A percentile compares a stretch with the other conserved stretches of the same genome.
These are phyloP conservation scores for Camponotus floridanus DNA, from an alignment of 1,140 invertebrate species.

Conservation along the genomic window DNA sequence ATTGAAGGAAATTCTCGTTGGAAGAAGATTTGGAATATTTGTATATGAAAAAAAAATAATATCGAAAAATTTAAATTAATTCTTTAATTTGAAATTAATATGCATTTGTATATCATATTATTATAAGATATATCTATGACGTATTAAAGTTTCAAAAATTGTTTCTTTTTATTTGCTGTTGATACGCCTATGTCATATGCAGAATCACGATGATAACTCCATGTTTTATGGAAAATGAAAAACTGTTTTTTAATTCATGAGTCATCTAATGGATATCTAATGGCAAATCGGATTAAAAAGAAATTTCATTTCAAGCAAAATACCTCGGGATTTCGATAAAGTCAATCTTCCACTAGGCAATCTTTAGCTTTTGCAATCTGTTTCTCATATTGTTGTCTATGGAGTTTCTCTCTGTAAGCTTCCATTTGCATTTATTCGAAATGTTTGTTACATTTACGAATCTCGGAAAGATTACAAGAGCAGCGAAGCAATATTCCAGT, in stretches of 20 bases:
- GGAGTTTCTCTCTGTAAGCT: not conserved
- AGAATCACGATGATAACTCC: not conserved
- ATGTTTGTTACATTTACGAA: slow-evolving; percentile 6
- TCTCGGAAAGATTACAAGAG: slow-evolving; percentile 22
- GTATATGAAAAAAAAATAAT: not conserved
- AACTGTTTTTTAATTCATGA: not conserved
- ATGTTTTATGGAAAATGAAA: slow-evolving; percentile 16
- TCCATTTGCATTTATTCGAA: slow-evolving; percentile 21
- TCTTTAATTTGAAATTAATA: not conserved
- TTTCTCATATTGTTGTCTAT: slow-evolving; percentile 12
- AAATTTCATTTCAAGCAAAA: slow-evolving; percentile 22
- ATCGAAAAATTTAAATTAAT: not conserved
- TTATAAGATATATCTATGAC: not conserved
- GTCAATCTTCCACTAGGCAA: not conserved
- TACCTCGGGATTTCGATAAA: not conserved
- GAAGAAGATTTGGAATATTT: not conserved
- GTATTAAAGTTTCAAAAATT: slow-evolving; percentile 15
- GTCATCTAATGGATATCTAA: slow-evolving; percentile 29
- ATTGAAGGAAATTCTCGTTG: not conserved
- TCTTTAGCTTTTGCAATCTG: slow-evolving; percentile 4
- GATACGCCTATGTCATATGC: not conserved
- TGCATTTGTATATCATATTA: not conserved
- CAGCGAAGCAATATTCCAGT: not conserved
- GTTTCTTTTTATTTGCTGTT: not conserved
- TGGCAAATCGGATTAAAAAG: slow-evolving; percentile 34